Evolutionary conservation across 2,113 vertebrate species (phyloP).

Genomic region (Okapia johnstoni): DNA sequence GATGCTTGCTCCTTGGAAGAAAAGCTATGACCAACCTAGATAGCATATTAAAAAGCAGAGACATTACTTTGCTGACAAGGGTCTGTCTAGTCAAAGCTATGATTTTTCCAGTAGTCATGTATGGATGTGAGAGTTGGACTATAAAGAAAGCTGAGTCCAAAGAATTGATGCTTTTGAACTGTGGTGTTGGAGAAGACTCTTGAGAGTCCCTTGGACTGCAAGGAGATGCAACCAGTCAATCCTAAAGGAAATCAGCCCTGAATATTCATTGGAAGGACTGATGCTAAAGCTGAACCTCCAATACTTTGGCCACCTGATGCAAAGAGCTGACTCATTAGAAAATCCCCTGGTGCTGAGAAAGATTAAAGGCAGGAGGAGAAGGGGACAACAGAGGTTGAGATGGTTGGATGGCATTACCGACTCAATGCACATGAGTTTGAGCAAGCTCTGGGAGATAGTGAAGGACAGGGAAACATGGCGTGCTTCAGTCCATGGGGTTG

Average conservation of each 20-base stretch:
- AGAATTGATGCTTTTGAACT: background rate
- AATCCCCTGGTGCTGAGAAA: background rate
- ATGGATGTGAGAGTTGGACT: background rate
- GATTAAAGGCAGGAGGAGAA: background rate
- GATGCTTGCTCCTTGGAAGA: background rate
- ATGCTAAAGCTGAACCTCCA: background rate
- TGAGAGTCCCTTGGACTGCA: background rate
- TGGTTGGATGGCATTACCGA: background rate
- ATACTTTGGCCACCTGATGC: background rate
- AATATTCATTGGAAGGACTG: background rate
- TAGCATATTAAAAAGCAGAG: background rate
- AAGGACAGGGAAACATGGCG: background rate
- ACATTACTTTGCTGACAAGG: background rate
- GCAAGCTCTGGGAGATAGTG: background rate
- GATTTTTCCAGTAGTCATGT: background rate
- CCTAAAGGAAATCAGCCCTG: background rate
- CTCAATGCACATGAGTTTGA: background rate
- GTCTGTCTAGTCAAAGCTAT: background rate
- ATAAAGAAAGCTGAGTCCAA: background rate
- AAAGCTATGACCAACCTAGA: background rate
- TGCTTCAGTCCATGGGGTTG: background rate
- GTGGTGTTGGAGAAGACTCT: background rate
- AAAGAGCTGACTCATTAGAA: background rate
- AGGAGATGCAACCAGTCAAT: background rate
- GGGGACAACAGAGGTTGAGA: background rate